Percentiles rank a stretch among this genome's conserved stretches.
phyloP scores from a whole-genome alignment of 2,113 vertebrate species.

The Trogon melanurus region DNA sequence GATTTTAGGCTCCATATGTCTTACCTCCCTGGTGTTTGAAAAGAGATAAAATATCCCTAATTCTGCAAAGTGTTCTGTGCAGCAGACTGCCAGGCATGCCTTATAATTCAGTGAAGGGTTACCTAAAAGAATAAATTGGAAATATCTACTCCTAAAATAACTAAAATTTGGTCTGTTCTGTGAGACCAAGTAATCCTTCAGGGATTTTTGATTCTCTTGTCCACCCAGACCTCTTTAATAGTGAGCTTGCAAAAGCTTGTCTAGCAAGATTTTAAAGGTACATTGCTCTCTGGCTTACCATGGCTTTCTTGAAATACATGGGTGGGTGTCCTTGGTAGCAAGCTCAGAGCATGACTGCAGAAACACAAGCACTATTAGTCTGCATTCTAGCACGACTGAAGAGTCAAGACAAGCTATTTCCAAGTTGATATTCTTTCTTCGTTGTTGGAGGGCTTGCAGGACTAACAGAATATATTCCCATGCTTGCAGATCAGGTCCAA shows the following conservation, averaged over 20 bases:
- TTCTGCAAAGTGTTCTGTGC: constrained; percentile 2
- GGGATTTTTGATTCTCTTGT: background rate
- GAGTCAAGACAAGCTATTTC: background rate
- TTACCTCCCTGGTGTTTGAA: background rate
- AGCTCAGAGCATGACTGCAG: background rate
- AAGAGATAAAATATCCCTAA: constrained; percentile 13
- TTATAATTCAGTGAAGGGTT: background rate
- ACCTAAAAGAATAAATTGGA: background rate
- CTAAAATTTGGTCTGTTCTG: background rate
- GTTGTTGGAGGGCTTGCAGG: background rate
- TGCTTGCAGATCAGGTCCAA: background rate
- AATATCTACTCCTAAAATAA: background rate
- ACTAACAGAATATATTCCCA: background rate
- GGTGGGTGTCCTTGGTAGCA: background rate
- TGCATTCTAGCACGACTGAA: background rate
- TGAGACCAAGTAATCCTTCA: background rate
- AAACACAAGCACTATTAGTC: background rate
- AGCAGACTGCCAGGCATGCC: background rate
- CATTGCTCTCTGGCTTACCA: background rate
- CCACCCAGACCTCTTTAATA: background rate
- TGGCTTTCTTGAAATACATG: background rate
- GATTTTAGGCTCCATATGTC: background rate
- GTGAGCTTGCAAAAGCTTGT: background rate
- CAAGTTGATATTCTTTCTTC: background rate
- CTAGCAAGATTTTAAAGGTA: background rate